Percentiles rank a stretch among this genome's conserved stretches.
phyloP scores from a whole-genome alignment of 1,140 invertebrate genomes.

The Cherax quadricarinatus region DNA sequence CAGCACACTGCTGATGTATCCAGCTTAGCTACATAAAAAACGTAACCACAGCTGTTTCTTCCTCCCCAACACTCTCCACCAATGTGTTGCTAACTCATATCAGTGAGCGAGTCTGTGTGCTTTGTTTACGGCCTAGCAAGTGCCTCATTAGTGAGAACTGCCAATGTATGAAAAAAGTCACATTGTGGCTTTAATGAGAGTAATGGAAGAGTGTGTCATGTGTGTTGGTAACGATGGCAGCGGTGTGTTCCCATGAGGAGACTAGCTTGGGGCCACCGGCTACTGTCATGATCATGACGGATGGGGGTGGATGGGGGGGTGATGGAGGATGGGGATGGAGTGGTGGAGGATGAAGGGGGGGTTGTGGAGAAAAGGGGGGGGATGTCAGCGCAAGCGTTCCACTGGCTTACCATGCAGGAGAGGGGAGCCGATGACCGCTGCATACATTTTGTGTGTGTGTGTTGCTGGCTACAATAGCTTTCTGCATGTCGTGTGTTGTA shows the following conservation, averaged over 20 bases:
- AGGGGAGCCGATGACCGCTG: neutral
- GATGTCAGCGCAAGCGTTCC: neutral
- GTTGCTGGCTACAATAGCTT: neutral
- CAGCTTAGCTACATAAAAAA: too few species aligned
- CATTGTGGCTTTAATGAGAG: neutral
- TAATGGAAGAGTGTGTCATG: neutral
- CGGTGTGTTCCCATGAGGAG: constrained; percentile 5
- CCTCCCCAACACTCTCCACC: neutral
- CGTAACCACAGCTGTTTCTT: too few species aligned
- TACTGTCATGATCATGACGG: constrained; percentile 8
- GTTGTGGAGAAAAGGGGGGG: neutral
- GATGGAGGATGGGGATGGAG: neutral
- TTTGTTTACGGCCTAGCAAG: neutral
- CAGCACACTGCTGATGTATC: too few species aligned
- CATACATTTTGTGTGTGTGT: constrained; percentile 3
- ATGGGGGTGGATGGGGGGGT: neutral
- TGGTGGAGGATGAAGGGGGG: neutral
- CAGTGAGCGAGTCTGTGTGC: neutral
- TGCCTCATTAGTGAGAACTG: neutral
- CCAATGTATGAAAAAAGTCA: neutral
- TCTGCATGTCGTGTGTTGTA: constrained; percentile 1
- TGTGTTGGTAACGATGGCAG: neutral
- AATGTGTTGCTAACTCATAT: neutral
- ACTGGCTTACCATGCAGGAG: neutral
- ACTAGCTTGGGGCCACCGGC: neutral